These are phyloP conservation scores for Chironex yamaguchii DNA, from an alignment of 30 jellyfish, hydroid and myxozoan genomes.

Conservation along the genomic window DNA sequence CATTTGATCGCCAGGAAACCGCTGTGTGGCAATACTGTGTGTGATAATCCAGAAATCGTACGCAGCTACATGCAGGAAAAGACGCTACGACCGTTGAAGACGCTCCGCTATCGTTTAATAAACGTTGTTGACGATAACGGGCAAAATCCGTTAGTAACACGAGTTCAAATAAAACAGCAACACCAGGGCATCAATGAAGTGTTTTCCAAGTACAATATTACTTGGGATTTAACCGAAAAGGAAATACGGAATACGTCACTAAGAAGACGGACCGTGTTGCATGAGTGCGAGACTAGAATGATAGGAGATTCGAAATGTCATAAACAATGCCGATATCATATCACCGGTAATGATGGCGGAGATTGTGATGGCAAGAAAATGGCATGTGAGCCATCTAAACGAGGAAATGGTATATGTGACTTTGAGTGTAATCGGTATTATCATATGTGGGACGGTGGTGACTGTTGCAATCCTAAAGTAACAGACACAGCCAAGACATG, in stretches of 20 bases:
- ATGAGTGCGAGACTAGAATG: constrained; percentile 13
- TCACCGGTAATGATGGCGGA: constrained; percentile 39
- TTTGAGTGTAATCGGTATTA: constrained; percentile 16
- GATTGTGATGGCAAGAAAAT: neutral
- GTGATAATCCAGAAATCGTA: constrained; percentile 88
- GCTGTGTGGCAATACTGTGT: constrained; percentile 82
- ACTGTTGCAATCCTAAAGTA: constrained; percentile 13
- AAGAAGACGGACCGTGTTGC: constrained; percentile 28
- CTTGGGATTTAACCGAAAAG: constrained; percentile 53
- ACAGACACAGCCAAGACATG: constrained; percentile 51
- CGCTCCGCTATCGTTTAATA: constrained; percentile 69
- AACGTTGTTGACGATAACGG: constrained; percentile 82
- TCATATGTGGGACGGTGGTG: constrained; percentile 61
- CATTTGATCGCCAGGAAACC: constrained; percentile 70
- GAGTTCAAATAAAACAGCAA: constrained; percentile 42
- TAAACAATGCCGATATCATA: constrained; percentile 4
- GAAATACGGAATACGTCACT: constrained; percentile 55
- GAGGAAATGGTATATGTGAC: constrained; percentile 39
- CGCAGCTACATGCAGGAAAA: constrained; percentile 62
- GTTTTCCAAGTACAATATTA: constrained; percentile 70
- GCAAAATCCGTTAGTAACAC: constrained; percentile 49
- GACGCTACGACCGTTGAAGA: constrained; percentile 28
- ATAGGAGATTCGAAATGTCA: constrained; percentile 31
- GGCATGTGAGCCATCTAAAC: neutral
- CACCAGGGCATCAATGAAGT: constrained; percentile 62